Evolutionary conservation across 2,888 invertebrate genomes (phyloP).

Genomic region (Mongoloraphidia duomilia): DNA sequence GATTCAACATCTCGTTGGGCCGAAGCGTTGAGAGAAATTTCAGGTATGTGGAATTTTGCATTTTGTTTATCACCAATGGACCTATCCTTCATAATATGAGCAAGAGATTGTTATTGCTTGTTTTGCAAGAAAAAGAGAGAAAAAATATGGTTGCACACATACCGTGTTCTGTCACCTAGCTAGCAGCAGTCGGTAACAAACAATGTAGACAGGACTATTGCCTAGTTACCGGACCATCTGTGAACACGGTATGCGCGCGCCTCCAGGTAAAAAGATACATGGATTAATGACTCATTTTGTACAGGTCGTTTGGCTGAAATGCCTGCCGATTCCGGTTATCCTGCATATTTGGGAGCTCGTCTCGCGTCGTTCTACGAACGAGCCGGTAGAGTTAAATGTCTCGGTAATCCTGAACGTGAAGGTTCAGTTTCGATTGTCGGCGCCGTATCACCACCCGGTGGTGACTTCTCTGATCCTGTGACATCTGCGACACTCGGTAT

Average conservation of each 20-base stretch:
- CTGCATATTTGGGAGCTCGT: slow-evolving; percentile 95
- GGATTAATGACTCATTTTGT: not conserved
- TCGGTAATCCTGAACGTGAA: slow-evolving; percentile 96
- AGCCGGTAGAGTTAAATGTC: slow-evolving; percentile 92
- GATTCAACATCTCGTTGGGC: slow-evolving; percentile 99
- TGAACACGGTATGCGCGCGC: too few species aligned
- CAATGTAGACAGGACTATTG: too few species aligned
- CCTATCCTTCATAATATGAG: too few species aligned
- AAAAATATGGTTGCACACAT: too few species aligned
- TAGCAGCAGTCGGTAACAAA: too few species aligned
- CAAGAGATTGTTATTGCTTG: too few species aligned
- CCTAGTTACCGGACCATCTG: too few species aligned
- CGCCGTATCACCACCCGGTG: slow-evolving; percentile 98
- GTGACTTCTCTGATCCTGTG: slow-evolving; percentile 99
- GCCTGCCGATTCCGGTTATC: slow-evolving; percentile 98
- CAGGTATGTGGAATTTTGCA: slow-evolving; percentile 35
- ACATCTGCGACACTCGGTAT: slow-evolving; percentile 98
- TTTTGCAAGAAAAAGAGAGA: too few species aligned
- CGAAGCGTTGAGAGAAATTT: slow-evolving; percentile 98
- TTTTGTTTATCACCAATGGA: too few species aligned
- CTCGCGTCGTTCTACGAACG: slow-evolving; percentile 99
- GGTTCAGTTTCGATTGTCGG: slow-evolving; percentile 99
- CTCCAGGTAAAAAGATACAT: too few species aligned
- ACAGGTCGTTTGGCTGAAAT: slow-evolving; percentile 91
- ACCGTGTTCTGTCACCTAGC: too few species aligned